phyloP scores from a whole-genome alignment of 2,113 vertebrate species.

The Mustela nigripes region DNA sequence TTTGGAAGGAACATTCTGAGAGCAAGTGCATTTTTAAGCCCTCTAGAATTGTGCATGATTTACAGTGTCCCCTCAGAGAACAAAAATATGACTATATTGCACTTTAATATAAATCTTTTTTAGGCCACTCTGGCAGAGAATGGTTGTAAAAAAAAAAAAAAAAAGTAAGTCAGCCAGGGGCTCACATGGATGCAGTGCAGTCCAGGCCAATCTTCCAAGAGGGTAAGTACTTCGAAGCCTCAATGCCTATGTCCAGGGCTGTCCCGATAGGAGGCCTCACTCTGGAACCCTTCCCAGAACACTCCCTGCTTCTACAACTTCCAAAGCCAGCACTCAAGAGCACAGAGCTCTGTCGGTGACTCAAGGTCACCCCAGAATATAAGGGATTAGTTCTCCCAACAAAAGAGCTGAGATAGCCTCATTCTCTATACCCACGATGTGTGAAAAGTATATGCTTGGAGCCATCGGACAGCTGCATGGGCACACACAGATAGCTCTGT shows the following conservation, averaged over 20 bases:
- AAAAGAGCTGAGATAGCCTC: constrained; percentile 38
- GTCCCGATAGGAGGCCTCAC: background rate
- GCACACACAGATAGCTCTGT: background rate
- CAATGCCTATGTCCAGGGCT: background rate
- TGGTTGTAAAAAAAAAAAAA: background rate
- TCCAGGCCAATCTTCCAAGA: constrained; percentile 1
- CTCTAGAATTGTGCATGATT: constrained; percentile 26
- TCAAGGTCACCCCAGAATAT: background rate
- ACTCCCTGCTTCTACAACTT: background rate
- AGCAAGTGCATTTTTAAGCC: background rate
- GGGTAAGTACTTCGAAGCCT: accelerated
- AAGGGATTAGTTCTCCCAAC: constrained; percentile 56
- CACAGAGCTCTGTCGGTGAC: background rate
- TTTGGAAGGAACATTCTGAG: background rate
- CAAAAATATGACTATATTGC: background rate
- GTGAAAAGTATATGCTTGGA: background rate
- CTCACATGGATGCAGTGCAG: background rate
- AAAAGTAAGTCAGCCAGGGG: background rate
- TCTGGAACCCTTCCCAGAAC: background rate
- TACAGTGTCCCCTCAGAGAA: background rate
- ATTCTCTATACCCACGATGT: background rate
- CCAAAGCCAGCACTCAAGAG: background rate
- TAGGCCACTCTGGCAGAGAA: constrained; percentile 51
- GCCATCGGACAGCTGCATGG: background rate
- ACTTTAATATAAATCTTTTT: background rate